Conservation (phyloP, 2,113 vertebrate species). For the Chionomys nivalis region DNA sequence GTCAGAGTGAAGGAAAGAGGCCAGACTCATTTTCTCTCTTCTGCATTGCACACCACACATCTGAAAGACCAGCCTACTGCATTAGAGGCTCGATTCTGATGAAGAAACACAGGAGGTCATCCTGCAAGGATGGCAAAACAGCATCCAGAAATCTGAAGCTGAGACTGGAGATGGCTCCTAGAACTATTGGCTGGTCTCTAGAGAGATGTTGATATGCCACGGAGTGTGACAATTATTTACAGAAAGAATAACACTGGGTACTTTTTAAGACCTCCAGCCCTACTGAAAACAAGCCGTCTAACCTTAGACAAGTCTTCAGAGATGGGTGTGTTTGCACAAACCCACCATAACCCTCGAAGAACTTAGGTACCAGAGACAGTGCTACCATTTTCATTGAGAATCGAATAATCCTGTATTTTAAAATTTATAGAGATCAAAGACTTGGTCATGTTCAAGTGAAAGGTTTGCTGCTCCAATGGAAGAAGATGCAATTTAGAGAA, state of each 20-base stretch:
- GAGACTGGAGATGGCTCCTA: too few species aligned
- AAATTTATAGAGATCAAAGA: not conserved
- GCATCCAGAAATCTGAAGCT: not conserved
- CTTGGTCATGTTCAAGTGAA: not conserved
- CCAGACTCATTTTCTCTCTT: not conserved
- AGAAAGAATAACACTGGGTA: not conserved
- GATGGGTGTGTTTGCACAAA: not conserved
- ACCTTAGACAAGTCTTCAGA: not conserved
- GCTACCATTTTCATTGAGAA: not conserved
- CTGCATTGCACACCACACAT: not conserved
- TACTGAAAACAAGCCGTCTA: not conserved
- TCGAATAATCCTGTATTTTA: conserved; percentile 1
- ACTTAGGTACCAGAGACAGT: not conserved
- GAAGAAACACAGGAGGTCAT: not conserved
- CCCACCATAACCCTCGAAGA: not conserved
- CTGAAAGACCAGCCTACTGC: not conserved
- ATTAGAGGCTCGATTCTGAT: not conserved
- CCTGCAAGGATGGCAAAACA: not conserved
- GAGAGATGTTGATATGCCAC: not conserved
- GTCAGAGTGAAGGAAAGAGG: not conserved
- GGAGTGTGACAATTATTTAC: not conserved
- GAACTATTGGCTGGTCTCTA: not conserved
- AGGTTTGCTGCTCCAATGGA: not conserved
- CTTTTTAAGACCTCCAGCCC: not conserved
- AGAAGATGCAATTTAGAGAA: not conserved